Base-by-base conservation (phyloP, 2,113 vertebrate species). In the Cyprinodon tularosa region DNA sequence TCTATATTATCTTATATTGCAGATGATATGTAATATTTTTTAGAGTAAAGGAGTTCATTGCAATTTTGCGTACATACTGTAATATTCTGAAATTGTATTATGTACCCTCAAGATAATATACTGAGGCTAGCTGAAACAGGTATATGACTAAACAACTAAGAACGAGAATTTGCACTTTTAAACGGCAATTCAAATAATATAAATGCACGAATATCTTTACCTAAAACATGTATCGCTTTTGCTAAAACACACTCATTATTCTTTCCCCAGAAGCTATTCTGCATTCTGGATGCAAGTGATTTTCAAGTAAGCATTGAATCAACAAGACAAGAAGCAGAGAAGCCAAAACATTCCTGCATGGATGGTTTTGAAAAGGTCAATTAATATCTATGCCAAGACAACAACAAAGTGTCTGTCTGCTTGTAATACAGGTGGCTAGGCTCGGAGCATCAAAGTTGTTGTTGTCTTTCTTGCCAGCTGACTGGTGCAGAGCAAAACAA, bases 311-410 rank as follows among this genome's bases (percentile, higher is more conserved):
- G 39, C 66, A 70, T 62, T 78, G 71, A 86, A 87, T 72, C 84
- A 85, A 87, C 70, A 84, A 78, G 66, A 47, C 59, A 45, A 70
- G 75, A 71, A 72, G 81, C 50, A 5, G 48, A 76, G 76, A 77
- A 84, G 77, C 84, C 84, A 68, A 82, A 83, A 77, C 68, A 78
- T 73, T 38, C 17, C 68, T 77, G 66, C 84, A 87, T 75, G 60
- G 72, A 71, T 62, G 72, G 47, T 62, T 87, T 76, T 73, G 80
- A 87, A 88, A 92, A 92, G 88, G 91, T 91, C 87, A 90, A 88
- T 88, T 89, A 89, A 89, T 87, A 87, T 84, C 83, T 82, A 80
- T 71, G 77, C 71, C 66, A 38, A 57, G 72, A 87, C 87, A 87
- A 84, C 91, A 89, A 89, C 78, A 89, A 81, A 89, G 76, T 84